These are phyloP conservation scores for Emys orbicularis DNA, from an alignment of 2,797 vertebrate genomes.

Conservation along the genomic window DNA sequence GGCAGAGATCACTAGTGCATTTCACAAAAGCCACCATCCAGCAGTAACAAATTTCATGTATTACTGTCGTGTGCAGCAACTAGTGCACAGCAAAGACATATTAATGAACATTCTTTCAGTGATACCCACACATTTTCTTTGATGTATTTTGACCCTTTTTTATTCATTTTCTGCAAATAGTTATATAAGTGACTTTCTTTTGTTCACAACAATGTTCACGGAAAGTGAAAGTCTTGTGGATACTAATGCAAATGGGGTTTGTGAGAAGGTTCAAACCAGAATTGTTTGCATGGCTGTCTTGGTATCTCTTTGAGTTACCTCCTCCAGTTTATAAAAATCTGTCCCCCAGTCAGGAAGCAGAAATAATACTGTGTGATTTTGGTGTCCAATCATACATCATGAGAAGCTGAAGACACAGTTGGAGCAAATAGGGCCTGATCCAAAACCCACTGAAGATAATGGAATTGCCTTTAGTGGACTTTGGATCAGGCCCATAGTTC, in stretches of 20 bases:
- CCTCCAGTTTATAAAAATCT: neutral
- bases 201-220: neutral
- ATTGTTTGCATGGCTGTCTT: neutral
- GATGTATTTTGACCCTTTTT: neutral
- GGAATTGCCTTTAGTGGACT: neutral
- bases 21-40: neutral
- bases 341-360: neutral
- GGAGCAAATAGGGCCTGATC: slow-evolving; percentile 10
- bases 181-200: neutral
- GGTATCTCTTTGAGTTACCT: slow-evolving; percentile 3
- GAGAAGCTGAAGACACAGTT: neutral
- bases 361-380: neutral
- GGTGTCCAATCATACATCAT: neutral
- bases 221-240: neutral
- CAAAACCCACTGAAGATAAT: neutral
- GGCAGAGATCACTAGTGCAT: neutral
- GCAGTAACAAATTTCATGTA: neutral
- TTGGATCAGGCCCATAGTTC: neutral
- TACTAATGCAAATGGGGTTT: neutral
- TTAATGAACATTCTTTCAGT: neutral
- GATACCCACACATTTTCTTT: neutral
- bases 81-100: neutral
- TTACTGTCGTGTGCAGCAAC: neutral
- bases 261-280: neutral
- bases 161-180: neutral